phyloP scores from a whole-genome alignment of 2,113 vertebrate species.

The Lepus americanus region DNA sequence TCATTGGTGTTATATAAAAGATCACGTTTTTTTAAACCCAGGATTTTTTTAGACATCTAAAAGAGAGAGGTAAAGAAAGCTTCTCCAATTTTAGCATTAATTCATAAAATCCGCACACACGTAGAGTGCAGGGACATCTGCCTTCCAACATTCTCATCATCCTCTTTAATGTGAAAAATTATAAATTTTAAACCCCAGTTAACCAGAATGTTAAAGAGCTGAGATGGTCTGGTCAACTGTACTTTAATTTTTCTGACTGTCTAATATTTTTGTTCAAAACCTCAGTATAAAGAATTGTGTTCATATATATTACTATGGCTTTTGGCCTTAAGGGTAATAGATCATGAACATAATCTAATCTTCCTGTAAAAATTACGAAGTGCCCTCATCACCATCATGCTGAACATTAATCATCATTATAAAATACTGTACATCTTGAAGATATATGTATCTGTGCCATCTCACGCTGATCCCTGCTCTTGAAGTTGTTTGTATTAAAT shows the following conservation, averaged over 20 bases:
- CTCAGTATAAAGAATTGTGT: slow-evolving; percentile 13
- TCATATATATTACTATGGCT: not conserved
- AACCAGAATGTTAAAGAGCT: slow-evolving; percentile 2
- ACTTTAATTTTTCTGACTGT: slow-evolving; percentile 14
- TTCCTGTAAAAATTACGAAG: not conserved
- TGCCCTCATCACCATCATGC: not conserved
- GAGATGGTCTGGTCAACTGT: not conserved
- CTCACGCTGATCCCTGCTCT: not conserved
- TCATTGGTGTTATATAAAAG: not conserved
- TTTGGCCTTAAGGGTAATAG: not conserved
- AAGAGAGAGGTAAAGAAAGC: not conserved
- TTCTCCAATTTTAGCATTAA: not conserved
- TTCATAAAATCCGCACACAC: not conserved
- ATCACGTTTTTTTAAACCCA: not conserved
- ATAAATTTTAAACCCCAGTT: slow-evolving; percentile 42
- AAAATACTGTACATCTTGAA: not conserved
- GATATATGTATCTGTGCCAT: not conserved
- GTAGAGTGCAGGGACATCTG: not conserved
- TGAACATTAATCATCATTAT: not conserved
- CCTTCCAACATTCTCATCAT: not conserved
- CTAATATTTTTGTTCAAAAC: slow-evolving; percentile 19
- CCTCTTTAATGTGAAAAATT: slow-evolving; percentile 15
- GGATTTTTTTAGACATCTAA: not conserved
- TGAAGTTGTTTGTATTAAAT: not conserved
- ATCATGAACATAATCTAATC: not conserved